Evolutionary conservation across 64 coral and sea anemone genomes (phyloP).

Genomic region (Montipora capricornis): DNA sequence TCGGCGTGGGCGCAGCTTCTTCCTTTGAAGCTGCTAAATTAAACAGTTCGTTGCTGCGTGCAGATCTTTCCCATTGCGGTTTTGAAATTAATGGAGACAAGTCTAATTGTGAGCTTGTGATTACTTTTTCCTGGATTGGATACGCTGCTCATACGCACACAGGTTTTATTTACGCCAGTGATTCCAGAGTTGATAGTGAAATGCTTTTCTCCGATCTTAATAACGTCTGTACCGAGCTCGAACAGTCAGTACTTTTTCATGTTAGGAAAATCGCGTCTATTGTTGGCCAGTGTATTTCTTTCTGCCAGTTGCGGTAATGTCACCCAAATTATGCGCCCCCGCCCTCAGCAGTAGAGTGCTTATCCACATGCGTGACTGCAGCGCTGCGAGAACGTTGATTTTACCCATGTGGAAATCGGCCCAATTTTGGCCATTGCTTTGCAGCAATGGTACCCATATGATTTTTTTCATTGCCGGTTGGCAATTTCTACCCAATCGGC

Average conservation of each 20-base stretch:
- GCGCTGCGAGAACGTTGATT: no score
- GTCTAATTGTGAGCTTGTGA: not conserved
- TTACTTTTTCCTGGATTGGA: not conserved
- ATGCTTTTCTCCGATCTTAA: not conserved
- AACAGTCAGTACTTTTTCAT: not conserved
- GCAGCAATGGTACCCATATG: no score
- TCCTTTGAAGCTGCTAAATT: not conserved
- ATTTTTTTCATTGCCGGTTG: no score
- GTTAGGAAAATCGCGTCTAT: not conserved
- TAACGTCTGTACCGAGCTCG: not conserved
- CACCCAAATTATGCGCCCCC: slow-evolving; percentile 14
- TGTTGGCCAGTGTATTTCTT: slow-evolving; percentile 53
- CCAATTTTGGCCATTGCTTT: no score
- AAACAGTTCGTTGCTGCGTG: not conserved
- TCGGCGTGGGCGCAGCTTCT: not conserved
- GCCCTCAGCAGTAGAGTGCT: no score
- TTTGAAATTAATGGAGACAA: not conserved
- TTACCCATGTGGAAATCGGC: no score
- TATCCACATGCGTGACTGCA: no score
- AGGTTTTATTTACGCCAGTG: not conserved
- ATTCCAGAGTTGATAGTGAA: not conserved
- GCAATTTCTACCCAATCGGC: no score
- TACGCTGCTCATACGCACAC: not conserved
- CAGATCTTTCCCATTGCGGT: not conserved
- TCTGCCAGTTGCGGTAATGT: slow-evolving; percentile 23